Conservation (phyloP, 2,888 invertebrate species). For the Yponomeuta evonymella region DNA sequence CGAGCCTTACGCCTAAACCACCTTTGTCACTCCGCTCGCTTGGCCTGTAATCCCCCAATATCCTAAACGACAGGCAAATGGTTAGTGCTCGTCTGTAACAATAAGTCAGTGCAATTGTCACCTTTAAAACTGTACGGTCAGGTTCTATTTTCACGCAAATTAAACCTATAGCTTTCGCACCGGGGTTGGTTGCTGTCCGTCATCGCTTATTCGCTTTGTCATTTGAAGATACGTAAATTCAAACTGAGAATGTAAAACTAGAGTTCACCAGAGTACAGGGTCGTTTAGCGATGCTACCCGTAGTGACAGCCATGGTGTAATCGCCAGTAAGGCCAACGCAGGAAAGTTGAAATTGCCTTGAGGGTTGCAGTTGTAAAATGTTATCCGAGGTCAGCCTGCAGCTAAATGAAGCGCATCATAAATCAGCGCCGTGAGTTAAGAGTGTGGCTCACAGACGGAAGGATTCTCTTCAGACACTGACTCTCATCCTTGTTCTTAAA, state of each 20-base stretch:
- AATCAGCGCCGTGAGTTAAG: conserved; percentile 1
- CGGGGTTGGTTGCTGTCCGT: not conserved
- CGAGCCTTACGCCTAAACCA: not conserved
- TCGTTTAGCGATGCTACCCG: not conserved
- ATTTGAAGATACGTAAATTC: not conserved
- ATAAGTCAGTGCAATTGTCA: not conserved
- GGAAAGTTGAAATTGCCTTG: not conserved
- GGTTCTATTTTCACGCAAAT: not conserved
- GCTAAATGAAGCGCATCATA: not conserved
- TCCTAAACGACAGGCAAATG: not conserved
- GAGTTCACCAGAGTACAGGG: not conserved
- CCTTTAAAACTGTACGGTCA: not conserved
- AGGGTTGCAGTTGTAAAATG: not conserved
- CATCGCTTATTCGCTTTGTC: not conserved
- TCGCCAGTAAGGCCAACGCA: not conserved
- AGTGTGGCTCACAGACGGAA: not conserved
- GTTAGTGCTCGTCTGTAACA: not conserved
- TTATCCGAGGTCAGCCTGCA: not conserved
- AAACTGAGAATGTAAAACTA: not conserved
- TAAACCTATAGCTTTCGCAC: not conserved
- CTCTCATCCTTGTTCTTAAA: not conserved
- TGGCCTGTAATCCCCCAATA: not conserved
- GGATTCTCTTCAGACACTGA: not conserved
- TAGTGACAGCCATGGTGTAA: not conserved
- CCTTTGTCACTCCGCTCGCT: not conserved